Percentiles rank a stretch among this genome's conserved stretches.
These are phyloP conservation scores for Gymnogyps californianus DNA, from an alignment of 2,113 vertebrate genomes.

Conservation along the genomic window DNA sequence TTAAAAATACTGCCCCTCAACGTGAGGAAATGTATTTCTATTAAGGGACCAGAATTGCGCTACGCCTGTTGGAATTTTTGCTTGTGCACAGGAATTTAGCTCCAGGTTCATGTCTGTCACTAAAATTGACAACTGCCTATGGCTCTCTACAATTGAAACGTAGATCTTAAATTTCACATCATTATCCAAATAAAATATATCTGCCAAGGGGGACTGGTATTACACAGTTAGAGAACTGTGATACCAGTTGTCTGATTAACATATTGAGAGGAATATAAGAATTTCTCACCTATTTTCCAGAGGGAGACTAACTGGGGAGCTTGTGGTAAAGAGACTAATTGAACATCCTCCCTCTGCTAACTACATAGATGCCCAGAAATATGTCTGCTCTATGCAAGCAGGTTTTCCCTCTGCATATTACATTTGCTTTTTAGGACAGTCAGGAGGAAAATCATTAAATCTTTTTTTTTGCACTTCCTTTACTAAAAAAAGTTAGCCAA, in stretches of 20 bases:
- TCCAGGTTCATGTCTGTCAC: constrained; percentile 85
- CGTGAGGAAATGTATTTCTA: constrained; percentile 78
- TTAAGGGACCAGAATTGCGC: constrained; percentile 76
- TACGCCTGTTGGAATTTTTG: constrained; percentile 82
- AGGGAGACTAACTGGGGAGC: constrained; percentile 71
- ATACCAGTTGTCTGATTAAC: constrained; percentile 85
- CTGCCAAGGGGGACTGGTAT: constrained; percentile 85
- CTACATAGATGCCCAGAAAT: constrained; percentile 39
- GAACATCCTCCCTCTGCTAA: constrained; percentile 64
- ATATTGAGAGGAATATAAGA: constrained; percentile 83
- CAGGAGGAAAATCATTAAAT: background rate
- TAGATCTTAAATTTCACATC: constrained; percentile 98
- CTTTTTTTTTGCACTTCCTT: background rate
- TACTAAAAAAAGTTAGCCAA: background rate
- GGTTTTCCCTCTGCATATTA: constrained; percentile 18
- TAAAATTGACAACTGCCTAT: constrained; percentile 93
- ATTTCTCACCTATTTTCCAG: constrained; percentile 81
- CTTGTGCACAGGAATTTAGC: constrained; percentile 84
- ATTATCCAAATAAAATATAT: constrained; percentile 93
- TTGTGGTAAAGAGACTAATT: constrained; percentile 75
- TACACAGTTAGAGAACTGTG: constrained; percentile 81
- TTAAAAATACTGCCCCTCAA: constrained; percentile 75
- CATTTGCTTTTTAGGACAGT: constrained; percentile 38
- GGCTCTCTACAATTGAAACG: constrained; percentile 88
- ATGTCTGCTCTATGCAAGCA: background rate